Evolutionary conservation across 2,888 invertebrate species (phyloP), one percentile per base, ranked within the genome.

Genomic region (Chironomus tentans): DNA sequence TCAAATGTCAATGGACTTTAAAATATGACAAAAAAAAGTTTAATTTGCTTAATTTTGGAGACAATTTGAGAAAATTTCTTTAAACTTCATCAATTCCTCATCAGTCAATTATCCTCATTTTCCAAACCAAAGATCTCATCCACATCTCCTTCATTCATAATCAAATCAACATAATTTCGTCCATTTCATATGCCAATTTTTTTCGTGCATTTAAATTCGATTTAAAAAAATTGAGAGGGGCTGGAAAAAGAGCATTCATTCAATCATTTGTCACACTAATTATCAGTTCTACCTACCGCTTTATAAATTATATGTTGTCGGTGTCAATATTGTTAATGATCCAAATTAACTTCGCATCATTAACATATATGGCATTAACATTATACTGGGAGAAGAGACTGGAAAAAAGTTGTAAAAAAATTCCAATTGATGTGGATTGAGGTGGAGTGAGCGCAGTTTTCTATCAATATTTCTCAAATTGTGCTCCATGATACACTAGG

Each of bases 261-360:
- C 21, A 65, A 13, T 65, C 65, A 65, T 65, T 65, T 65, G 65
- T 65, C 65, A 65, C 65, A 65, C 65, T 65, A 65, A 65, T 65
- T 65, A 65, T 65, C 65, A 65, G 65, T 22, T 18, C 65, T 65
- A 24, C 22, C 65, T 65, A 24, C 24, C 65, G 13, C 65, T 24
- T 65, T 24, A 10, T 21, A 65, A 24, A 65, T 21, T 65, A 21
- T 65, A 65, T 65, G 65, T 65, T 65, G 65, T 65, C 21, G 65
- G 24, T 65, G 65, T 65, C 65, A 65, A 65, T 65, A 65, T 65
- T 65, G 65, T 65, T 65, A 65, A 65, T 65, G 65, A 65, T 65
- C 65, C 65, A 65, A 65, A 65, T 65, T 65, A 65, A 65, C 65
- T 65, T 65, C 65, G 65, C 65, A 65, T 65, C 65, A 65, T 65